These are phyloP conservation scores for Agonum fuliginosum DNA, from an alignment of 2,888 invertebrate genomes.

Conservation along the genomic window DNA sequence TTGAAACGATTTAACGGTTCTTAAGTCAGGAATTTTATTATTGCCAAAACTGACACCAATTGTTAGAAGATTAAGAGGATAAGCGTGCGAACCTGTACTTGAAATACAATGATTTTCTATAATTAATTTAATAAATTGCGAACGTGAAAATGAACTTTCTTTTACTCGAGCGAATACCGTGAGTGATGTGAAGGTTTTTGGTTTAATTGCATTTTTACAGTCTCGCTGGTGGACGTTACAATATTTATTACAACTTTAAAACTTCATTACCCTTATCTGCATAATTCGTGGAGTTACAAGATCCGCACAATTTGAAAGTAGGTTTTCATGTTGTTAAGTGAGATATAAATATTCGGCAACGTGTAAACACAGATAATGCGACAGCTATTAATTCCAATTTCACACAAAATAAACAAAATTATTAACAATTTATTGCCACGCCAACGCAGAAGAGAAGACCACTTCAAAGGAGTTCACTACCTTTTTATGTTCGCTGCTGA, in stretches of 20 bases:
- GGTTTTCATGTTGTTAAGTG: constrained; percentile 48
- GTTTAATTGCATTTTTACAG: constrained; percentile 20
- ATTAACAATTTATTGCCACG: constrained; percentile 21
- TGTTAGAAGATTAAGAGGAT: constrained; percentile 14
- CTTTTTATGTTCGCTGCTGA: too few species aligned
- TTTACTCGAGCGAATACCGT: neutral
- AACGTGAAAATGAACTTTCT: neutral
- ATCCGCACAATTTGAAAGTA: constrained; percentile 44
- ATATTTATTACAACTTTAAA: constrained; percentile 43
- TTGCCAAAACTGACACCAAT: constrained; percentile 40
- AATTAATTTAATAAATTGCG: constrained; percentile 31
- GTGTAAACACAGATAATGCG: constrained; percentile 38
- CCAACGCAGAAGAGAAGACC: too few species aligned
- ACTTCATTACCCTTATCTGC: constrained; percentile 44
- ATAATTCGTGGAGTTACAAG: constrained; percentile 38
- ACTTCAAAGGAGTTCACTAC: neutral
- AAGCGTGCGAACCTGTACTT: constrained; percentile 19
- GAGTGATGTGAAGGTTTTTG: neutral
- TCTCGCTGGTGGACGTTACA: neutral
- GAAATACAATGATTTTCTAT: constrained; percentile 24
- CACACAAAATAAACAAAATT: constrained; percentile 26
- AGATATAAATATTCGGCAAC: constrained; percentile 44
- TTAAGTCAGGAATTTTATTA: constrained; percentile 27
- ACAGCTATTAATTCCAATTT: constrained; percentile 43
- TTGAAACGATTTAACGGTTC: constrained; percentile 26